These are phyloP conservation scores for Decapterus maruadsi DNA, from an alignment of 2,797 vertebrate genomes.

Conservation along the genomic window DNA sequence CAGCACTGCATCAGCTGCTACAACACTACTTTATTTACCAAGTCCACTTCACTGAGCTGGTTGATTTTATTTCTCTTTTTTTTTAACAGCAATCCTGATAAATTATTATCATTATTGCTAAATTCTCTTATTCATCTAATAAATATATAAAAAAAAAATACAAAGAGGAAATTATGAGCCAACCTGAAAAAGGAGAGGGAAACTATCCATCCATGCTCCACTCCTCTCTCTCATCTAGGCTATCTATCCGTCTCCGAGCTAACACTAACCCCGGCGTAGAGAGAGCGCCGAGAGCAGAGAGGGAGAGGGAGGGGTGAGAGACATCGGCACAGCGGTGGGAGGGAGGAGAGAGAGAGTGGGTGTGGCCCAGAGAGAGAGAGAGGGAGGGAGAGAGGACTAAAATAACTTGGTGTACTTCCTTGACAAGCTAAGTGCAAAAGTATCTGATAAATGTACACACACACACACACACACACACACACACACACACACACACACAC, in stretches of 20 bases:
- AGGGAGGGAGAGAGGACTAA: constrained; percentile 34
- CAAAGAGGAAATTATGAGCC: constrained; percentile 42
- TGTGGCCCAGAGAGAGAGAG: constrained; percentile 17
- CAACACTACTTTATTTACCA: too few species aligned
- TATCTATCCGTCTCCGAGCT: constrained; percentile 34
- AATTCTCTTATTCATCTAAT: background rate
- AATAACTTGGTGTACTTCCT: constrained; percentile 66
- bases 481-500: constrained; percentile 14
- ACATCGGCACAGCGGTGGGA: constrained; percentile 15
- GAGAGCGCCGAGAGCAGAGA: background rate
- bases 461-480: constrained; percentile 17
- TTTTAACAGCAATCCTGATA: background rate
- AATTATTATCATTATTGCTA: background rate
- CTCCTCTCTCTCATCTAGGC: constrained; percentile 12
- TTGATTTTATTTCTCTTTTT: background rate
- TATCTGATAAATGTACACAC: constrained; percentile 32
- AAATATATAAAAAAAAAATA: background rate
- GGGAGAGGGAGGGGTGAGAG: constrained; percentile 22
- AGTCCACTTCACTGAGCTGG: background rate
- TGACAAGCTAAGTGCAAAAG: constrained; percentile 35
- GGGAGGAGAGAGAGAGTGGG: constrained; percentile 26
- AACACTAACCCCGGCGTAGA: constrained; percentile 20
- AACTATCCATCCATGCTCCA: constrained; percentile 57
- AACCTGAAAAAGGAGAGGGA: constrained; percentile 65
- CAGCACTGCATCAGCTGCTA: constrained; percentile 63